phyloP scores from a whole-genome alignment of 2,888 invertebrate species.

The Cinara cedri region DNA sequence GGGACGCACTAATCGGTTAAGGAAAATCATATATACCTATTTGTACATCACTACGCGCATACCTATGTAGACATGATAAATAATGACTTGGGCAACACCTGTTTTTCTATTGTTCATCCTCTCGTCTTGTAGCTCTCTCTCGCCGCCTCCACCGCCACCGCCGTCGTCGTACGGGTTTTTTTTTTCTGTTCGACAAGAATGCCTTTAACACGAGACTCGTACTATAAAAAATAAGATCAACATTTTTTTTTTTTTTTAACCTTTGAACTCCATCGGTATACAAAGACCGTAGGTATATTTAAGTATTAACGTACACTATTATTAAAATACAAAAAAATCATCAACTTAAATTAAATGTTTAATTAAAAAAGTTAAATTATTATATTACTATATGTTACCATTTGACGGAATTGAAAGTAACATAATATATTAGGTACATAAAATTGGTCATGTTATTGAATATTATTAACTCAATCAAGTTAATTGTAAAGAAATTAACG shows the following conservation, averaged over 20 bases:
- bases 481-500: too few relatives aligned
- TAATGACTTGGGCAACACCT: conserved; percentile 36
- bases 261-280: conserved; percentile 10
- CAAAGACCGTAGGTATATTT: background rate
- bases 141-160: too few relatives aligned
- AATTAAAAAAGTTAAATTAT: too few relatives aligned
- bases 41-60: background rate
- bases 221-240: conserved; percentile 14
- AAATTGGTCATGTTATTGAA: too few relatives aligned
- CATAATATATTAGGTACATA: too few relatives aligned
- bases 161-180: background rate
- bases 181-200: background rate
- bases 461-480: too few relatives aligned
- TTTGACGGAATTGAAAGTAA: too few relatives aligned
- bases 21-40: background rate
- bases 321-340: too few relatives aligned
- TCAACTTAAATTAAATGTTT: too few relatives aligned
- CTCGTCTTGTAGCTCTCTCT: background rate
- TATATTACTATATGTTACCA: too few relatives aligned
- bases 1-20: conserved; percentile 12
- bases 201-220: background rate
- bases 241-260: conserved; percentile 18
- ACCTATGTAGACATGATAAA: conserved; percentile 20
- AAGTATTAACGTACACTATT: too few relatives aligned
- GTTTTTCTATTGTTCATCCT: conserved; percentile 40